phyloP scores from a whole-genome alignment of 2,888 invertebrate species.

The Cerceris ruficornis region DNA sequence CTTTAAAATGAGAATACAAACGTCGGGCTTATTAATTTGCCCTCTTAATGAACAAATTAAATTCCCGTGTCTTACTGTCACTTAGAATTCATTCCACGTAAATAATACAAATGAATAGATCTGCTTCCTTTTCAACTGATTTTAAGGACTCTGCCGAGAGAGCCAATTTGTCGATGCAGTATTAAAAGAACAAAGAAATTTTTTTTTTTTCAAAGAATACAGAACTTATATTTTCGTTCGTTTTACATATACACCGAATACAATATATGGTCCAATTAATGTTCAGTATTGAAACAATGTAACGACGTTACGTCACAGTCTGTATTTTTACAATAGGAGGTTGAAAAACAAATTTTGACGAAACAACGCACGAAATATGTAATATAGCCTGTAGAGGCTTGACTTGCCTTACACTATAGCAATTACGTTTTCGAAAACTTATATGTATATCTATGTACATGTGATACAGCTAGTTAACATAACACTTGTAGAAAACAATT shows the following conservation, averaged over 20 bases:
- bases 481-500: slow-evolving; percentile 58
- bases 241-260: slow-evolving; percentile 26
- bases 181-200: slow-evolving; percentile 25
- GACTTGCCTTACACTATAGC: slow-evolving; percentile 57
- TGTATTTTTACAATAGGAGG: slow-evolving; percentile 50
- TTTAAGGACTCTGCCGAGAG: slow-evolving; percentile 13
- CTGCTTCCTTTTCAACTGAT: slow-evolving; percentile 23
- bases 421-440: slow-evolving; percentile 55
- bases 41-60: slow-evolving; percentile 15
- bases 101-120: background rate
- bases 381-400: slow-evolving; percentile 58
- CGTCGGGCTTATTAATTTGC: slow-evolving; percentile 26
- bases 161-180: slow-evolving; percentile 47
- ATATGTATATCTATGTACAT: slow-evolving; percentile 41
- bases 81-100: slow-evolving; percentile 33
- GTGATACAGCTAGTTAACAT: slow-evolving; percentile 43
- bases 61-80: slow-evolving; percentile 9
- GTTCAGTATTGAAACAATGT: slow-evolving; percentile 43
- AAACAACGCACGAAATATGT: slow-evolving; percentile 52
- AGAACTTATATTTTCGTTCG: slow-evolving; percentile 40
- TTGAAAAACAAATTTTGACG: slow-evolving; percentile 30
- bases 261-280: slow-evolving; percentile 54
- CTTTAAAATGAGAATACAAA: slow-evolving; percentile 46
- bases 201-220: slow-evolving; percentile 1
- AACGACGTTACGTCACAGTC: slow-evolving; percentile 26